Conservation (phyloP, 1,140 invertebrate genomes). For the Teleogryllus occipitalis region DNA sequence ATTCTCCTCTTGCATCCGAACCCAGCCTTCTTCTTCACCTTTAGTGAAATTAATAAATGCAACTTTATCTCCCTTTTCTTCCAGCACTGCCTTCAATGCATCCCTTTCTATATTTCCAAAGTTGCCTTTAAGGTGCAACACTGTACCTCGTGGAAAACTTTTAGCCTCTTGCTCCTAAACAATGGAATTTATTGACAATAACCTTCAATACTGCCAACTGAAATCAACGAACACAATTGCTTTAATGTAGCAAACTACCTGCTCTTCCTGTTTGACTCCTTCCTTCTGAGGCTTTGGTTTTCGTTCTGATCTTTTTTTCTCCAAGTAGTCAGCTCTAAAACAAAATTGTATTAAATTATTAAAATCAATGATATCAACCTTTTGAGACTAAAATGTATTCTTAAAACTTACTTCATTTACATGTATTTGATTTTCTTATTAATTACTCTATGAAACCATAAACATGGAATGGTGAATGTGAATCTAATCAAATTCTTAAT, state of each 20-base stretch:
- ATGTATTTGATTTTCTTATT: not conserved
- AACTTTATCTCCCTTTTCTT: slow-evolving; percentile 48
- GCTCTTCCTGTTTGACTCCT: slow-evolving; percentile 26
- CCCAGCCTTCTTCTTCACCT: slow-evolving; percentile 60
- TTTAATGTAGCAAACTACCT: not conserved
- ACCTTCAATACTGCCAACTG: not conserved
- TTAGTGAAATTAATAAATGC: slow-evolving; percentile 66
- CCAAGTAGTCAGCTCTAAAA: slow-evolving; percentile 23
- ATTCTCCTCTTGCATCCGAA: slow-evolving; percentile 60
- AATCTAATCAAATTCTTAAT: not conserved
- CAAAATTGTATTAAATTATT: not conserved
- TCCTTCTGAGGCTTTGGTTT: slow-evolving; percentile 41
- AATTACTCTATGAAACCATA: not conserved
- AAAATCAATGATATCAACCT: not conserved
- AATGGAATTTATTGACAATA: slow-evolving; percentile 25
- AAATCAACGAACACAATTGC: not conserved
- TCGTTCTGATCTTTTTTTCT: slow-evolving; percentile 23
- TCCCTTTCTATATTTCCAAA: slow-evolving; percentile 55
- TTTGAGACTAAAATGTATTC: not conserved
- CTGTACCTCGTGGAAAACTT: slow-evolving; percentile 55
- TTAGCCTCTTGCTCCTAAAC: slow-evolving; percentile 35
- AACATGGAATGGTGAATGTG: not conserved
- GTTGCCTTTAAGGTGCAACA: slow-evolving; percentile 56
- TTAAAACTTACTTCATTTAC: not conserved
- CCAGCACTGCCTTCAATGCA: slow-evolving; percentile 58